Conservation (phyloP, 2,888 invertebrate genomes). For the Flabesymbios commensalis region DNA sequence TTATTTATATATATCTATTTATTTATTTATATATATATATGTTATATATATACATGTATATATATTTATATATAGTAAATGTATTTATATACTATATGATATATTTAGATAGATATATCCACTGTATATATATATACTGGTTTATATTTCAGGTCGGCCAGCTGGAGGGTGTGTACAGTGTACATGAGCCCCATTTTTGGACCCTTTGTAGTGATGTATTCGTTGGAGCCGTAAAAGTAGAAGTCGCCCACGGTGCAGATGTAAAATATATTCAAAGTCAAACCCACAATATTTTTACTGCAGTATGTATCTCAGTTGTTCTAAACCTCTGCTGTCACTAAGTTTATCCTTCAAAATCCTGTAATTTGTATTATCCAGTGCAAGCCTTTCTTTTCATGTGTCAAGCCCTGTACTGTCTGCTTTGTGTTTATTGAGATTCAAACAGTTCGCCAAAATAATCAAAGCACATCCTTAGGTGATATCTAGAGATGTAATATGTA, state of each 20-base stretch:
- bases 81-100: neutral
- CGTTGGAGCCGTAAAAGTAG: constrained; percentile 90
- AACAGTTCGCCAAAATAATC: too few relatives aligned
- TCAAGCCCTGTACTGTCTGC: too few relatives aligned
- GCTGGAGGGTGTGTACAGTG: constrained; percentile 90
- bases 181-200: constrained; percentile 98
- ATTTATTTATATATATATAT: neutral
- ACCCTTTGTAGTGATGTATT: constrained; percentile 92
- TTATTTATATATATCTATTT: neutral
- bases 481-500: too few relatives aligned
- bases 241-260: constrained; percentile 91
- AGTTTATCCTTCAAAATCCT: too few relatives aligned
- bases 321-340: too few relatives aligned
- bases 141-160: constrained; percentile 67
- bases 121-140: neutral
- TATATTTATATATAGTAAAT: neutral
- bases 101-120: neutral
- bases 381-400: too few relatives aligned
- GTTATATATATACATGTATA: neutral
- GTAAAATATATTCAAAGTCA: constrained; percentile 90
- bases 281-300: constrained; percentile 91
- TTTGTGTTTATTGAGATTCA: too few relatives aligned
- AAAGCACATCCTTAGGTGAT: too few relatives aligned
- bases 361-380: too few relatives aligned
- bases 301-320: too few relatives aligned